Base-by-base conservation (phyloP, 2,888 invertebrate genomes). In the Neoitamus cyanurus region DNA sequence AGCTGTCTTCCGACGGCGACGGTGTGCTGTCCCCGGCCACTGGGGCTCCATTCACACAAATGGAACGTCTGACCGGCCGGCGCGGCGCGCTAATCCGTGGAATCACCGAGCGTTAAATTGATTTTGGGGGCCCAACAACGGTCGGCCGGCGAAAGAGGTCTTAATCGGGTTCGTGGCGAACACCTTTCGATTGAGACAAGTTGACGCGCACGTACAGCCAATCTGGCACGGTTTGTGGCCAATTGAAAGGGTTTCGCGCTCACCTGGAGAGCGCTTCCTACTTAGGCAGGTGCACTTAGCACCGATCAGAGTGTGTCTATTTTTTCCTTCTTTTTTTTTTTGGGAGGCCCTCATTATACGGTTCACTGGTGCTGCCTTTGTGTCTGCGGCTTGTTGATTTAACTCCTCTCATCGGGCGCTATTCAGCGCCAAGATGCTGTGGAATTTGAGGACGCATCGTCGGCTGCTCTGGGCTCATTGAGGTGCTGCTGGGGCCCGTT, bases 221-320 rank as follows among this genome's bases (percentile, higher is more conserved):
- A 82, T 82, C 82, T 82, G 82, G 69, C 69, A 82, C 69, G 82
- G 82, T 82, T 25, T 34, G 25, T 13, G 30, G n/a, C 69, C 69
- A 37, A 69, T 82, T 69, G 82, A 69, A 82, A 37, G 82, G 69
- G 82, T 36, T 82, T 82, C 69, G 31, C 69, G 69, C 75, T 69
- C 82, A 82, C 82, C 82, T 82, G 82, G 82, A n/a, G 36, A 37
- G 37, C 20, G 37, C 58, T 69, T 82, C 83, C 83, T 84, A 36
- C 80, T 84, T 83, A 84, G 82, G 84, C 85, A 85, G 85, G 82
- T 85, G 85, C 84, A 84, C 82, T 85, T 84, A 84, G 85, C 84
- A 36, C 58, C 68, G 82, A 84, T 85, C 69, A 70, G 75, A 85
- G 73, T 75, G 85, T 83, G 85, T 82, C 85, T 25, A 20, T 58